Percentiles rank a stretch among this genome's conserved stretches.
Evolutionary conservation across 2,113 vertebrate genomes (phyloP).

Genomic region (Plotosus lineatus): DNA sequence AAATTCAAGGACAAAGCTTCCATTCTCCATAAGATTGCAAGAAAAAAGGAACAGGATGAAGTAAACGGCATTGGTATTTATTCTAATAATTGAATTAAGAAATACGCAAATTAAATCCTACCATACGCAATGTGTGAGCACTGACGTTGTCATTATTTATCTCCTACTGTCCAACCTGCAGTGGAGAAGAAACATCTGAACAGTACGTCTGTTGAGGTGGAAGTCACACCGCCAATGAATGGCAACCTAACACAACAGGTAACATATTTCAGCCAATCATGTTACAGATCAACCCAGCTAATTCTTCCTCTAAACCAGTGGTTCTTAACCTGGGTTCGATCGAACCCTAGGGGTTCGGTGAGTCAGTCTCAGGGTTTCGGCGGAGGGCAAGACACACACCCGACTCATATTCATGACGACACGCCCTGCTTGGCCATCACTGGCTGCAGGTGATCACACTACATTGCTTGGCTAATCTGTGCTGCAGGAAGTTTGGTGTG

Average conservation of each 20-base stretch:
- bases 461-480: too few species aligned
- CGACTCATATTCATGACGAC: too few species aligned
- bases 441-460: too few species aligned
- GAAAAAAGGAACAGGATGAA: constrained; percentile 89
- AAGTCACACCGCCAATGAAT: constrained; percentile 90
- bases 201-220: constrained; percentile 84
- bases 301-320: background rate
- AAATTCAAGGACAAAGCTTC: constrained; percentile 92
- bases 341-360: too few species aligned
- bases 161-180: constrained; percentile 38
- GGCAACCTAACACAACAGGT: constrained; percentile 74
- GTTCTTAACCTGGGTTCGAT: too few species aligned
- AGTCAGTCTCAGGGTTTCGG: too few species aligned
- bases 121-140: background rate
- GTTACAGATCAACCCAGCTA: background rate
- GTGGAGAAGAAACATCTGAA: constrained; percentile 81
- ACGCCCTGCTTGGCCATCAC: too few species aligned
- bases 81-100: background rate
- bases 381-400: too few species aligned
- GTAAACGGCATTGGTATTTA: constrained; percentile 78
- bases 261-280: background rate
- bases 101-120: background rate
- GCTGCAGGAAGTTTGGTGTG: too few species aligned
- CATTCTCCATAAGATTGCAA: constrained; percentile 94
- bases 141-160: background rate